Conservation (phyloP, 2,113 vertebrate genomes). For the Syngnathus typhle region DNA sequence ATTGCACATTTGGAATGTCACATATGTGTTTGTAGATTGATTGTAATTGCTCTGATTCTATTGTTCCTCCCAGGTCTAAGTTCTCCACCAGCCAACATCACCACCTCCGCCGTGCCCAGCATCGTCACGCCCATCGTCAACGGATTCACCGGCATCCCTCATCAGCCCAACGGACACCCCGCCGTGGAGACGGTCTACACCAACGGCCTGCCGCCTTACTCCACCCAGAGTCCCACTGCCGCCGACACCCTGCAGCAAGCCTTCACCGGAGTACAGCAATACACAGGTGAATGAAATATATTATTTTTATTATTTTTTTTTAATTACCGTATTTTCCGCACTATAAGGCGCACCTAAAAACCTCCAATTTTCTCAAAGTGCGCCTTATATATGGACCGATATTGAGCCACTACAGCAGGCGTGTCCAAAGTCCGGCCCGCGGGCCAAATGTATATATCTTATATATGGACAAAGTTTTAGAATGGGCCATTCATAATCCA, state of each 20-base stretch:
- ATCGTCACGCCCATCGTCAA: slow-evolving; percentile 90
- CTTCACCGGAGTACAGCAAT: slow-evolving; percentile 96
- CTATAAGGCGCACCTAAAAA: too few relatives aligned
- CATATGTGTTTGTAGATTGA: background rate
- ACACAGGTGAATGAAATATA: slow-evolving; percentile 78
- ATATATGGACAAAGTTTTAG: too few relatives aligned
- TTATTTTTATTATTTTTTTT: background rate
- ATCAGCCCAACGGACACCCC: slow-evolving; percentile 88
- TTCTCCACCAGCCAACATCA: slow-evolving; percentile 87
- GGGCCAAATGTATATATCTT: too few relatives aligned
- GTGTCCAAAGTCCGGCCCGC: too few relatives aligned
- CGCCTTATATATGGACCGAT: too few relatives aligned
- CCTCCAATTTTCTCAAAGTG: too few relatives aligned
- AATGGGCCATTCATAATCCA: too few relatives aligned
- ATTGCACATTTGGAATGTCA: background rate
- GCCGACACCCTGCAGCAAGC: slow-evolving; percentile 93
- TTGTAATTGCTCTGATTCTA: background rate
- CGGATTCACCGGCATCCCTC: slow-evolving; percentile 87
- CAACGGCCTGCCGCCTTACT: slow-evolving; percentile 90
- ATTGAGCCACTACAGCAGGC: too few relatives aligned
- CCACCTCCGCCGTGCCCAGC: slow-evolving; percentile 84
- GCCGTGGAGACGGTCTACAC: slow-evolving; percentile 89
- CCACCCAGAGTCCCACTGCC: slow-evolving; percentile 92
- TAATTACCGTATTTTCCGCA: too few relatives aligned
- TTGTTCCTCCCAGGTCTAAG: slow-evolving; percentile 78